A percentile compares a stretch with the other conserved stretches of the same genome.
phyloP scores from a whole-genome alignment of 2,797 vertebrate genomes.

The Mus minutoides region DNA sequence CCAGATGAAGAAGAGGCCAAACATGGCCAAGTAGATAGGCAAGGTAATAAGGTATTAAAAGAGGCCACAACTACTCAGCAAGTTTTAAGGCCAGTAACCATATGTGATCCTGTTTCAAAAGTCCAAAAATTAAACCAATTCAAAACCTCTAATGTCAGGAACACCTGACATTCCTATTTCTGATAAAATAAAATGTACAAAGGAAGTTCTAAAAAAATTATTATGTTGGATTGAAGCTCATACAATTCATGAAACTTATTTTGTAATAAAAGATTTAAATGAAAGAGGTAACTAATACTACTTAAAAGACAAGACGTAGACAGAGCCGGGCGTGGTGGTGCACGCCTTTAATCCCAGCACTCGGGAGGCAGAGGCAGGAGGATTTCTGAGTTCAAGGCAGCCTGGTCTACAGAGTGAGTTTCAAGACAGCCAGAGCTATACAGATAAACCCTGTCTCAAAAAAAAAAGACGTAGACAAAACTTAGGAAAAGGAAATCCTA shows the following conservation, averaged over 20 bases:
- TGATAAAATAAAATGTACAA: constrained; percentile 56
- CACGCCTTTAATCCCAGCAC: too few relatives aligned
- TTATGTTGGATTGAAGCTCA: constrained; percentile 16
- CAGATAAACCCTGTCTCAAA: too few relatives aligned
- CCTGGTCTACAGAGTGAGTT: too few relatives aligned
- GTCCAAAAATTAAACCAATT: neutral
- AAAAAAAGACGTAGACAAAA: constrained; percentile 32
- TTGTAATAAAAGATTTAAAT: constrained; percentile 31
- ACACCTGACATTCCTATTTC: neutral
- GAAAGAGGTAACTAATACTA: constrained; percentile 40
- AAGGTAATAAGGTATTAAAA: neutral
- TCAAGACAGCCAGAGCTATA: too few relatives aligned
- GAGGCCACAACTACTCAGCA: neutral
- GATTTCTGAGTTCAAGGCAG: too few relatives aligned
- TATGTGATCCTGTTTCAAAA: neutral
- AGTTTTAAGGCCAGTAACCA: neutral
- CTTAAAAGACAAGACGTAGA: neutral
- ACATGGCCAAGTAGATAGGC: neutral
- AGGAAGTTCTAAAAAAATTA: constrained; percentile 44
- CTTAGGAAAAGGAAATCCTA: constrained; percentile 17
- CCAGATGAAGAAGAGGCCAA: neutral
- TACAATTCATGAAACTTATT: neutral
- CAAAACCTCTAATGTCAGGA: neutral
- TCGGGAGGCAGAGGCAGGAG: too few relatives aligned
- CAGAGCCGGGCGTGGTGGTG: too few relatives aligned